Conservation (phyloP, 2,797 vertebrate genomes). For the Austrolebias charrua region DNA sequence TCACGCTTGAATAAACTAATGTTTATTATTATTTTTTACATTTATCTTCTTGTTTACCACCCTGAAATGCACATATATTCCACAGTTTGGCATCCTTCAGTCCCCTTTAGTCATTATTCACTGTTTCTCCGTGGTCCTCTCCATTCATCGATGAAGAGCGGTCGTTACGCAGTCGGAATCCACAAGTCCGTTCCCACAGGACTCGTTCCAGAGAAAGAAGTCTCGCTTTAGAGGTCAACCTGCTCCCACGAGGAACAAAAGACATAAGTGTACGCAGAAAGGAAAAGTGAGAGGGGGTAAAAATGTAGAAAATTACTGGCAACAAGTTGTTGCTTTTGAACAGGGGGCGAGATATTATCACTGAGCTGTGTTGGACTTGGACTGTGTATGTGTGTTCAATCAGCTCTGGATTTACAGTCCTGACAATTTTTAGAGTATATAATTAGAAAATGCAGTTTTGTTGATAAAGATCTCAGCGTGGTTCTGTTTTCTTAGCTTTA, state of each 20-base stretch:
- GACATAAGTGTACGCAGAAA: constrained; percentile 15
- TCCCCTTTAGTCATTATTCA: constrained; percentile 40
- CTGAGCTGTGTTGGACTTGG: constrained; percentile 31
- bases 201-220: constrained; percentile 32
- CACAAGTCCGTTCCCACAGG: constrained; percentile 68
- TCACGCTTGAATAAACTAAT: constrained; percentile 30
- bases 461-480: background rate
- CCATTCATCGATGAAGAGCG: constrained; percentile 54
- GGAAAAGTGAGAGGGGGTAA: background rate
- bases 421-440: background rate
- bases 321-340: constrained; percentile 23
- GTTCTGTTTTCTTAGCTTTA: no score
- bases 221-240: constrained; percentile 57
- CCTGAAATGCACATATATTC: constrained; percentile 9
- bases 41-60: constrained; percentile 15
- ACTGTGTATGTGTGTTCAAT: constrained; percentile 15
- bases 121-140: constrained; percentile 22
- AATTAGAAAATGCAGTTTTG: no score
- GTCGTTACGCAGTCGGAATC: constrained; percentile 62
- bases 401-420: constrained; percentile 29
- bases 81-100: constrained; percentile 27
- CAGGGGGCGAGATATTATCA: constrained; percentile 19
- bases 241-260: constrained; percentile 59
- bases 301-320: constrained; percentile 28
- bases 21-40: constrained; percentile 32